Conservation (phyloP, 2,888 invertebrate genomes). For the Plemyria rubiginata region DNA sequence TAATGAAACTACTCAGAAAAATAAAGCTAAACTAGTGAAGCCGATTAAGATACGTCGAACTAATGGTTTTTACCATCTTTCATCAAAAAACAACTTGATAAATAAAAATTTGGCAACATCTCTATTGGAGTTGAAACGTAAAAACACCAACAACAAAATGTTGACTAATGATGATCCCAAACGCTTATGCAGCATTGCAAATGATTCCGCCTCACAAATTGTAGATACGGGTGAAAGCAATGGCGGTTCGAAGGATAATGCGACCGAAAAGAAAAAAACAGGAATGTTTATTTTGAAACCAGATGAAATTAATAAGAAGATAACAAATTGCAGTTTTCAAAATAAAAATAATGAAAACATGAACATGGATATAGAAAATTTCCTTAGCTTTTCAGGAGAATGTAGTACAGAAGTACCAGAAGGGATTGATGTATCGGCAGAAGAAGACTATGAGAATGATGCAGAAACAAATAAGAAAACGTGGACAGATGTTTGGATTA, state of each 20-base stretch:
- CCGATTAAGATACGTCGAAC: conserved; percentile 72
- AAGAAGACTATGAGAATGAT: conserved; percentile 37
- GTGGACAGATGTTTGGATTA: conserved; percentile 59
- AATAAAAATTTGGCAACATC: conserved; percentile 25
- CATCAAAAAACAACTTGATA: conserved; percentile 48
- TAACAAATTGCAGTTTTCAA: conserved; percentile 14
- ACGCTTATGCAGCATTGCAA: conserved; percentile 5
- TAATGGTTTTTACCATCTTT: conserved; percentile 64
- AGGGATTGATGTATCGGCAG: conserved; percentile 54
- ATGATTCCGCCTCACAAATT: conserved; percentile 7
- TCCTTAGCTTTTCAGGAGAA: conserved; percentile 46
- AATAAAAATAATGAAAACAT: conserved; percentile 22
- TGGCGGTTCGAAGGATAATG: conserved; percentile 24
- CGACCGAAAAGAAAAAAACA: conserved; percentile 37
- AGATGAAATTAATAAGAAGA: conserved; percentile 74
- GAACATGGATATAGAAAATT: conserved; percentile 58
- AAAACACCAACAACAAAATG: conserved; percentile 4
- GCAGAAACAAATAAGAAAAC: conserved; percentile 15
- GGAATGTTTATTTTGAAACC: conserved; percentile 75
- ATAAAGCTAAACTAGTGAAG: conserved; percentile 49
- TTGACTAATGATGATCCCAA: conserved; percentile 1
- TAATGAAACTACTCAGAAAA: conserved; percentile 24
- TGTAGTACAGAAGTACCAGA: conserved; percentile 47
- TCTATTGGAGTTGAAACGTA: conserved; percentile 4
- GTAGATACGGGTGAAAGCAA: neutral